Base-by-base conservation (phyloP, 2,797 vertebrate genomes). In the Dryobates pubescens region DNA sequence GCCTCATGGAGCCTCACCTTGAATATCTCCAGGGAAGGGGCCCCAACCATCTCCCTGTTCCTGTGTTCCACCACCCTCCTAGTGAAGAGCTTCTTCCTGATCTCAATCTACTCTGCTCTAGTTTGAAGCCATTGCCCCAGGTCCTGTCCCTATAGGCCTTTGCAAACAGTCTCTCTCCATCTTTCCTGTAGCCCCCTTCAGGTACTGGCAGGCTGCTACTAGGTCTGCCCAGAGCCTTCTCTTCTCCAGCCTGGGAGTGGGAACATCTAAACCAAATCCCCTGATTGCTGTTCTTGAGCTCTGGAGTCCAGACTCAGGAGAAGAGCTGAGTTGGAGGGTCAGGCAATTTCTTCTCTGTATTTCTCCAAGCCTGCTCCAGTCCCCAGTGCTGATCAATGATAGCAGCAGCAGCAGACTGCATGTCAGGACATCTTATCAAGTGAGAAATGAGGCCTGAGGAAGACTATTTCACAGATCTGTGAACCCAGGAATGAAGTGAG, bases 361-460 rank as follows among this genome's bases (percentile, higher is more conserved):
- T 90, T 89, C 70, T 94, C 8, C 61, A 89, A 67, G 53, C 38
- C 59, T 93, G 11, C 45, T 79, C 16, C 32, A 22, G 0, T 84
- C 57, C 64, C 61, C 75, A 5, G 56, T 49, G 49, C 54, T 89
- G 82, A 86, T 75, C 67, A 71, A 8, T 87, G 91, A 5, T 22
- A 84, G 56, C 63, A 81, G 36, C 59, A 90, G 43, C 56, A 92
- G 82, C 63, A 92, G 63, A 63, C 34, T 89, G 77, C 54, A 26
- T 79, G 82, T 90, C 79, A 82, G 65, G 61, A 30, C 61, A 56
- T 78, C 41, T 88, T 83, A 71, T 12, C 30, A 94, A 73, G 54
- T 89, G 90, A 95, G 77, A 93, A 91, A 82, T 79, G 56, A 74
- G 54, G 64, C 27, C 43, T 70, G 34, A 70, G 62, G 74, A 75